phyloP scores from a whole-genome alignment of 2,113 vertebrate species.

The Miniopterus natalensis region DNA sequence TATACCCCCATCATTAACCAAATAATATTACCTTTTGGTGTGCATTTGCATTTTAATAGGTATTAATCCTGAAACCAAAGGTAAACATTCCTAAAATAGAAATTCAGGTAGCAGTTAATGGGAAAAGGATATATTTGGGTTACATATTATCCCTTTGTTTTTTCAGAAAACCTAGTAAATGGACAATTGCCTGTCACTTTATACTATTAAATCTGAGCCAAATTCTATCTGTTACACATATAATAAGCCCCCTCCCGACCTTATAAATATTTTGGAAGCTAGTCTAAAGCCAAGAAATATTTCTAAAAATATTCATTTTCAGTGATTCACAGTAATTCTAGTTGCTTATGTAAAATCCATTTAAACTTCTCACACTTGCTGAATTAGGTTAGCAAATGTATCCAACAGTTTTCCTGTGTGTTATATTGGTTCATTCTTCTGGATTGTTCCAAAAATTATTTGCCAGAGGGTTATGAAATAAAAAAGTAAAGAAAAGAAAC shows the following conservation, averaged over 20 bases:
- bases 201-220: slow-evolving; percentile 47
- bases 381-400: slow-evolving; percentile 41
- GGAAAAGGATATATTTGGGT: not conserved
- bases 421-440: slow-evolving; percentile 12
- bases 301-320: slow-evolving; percentile 52
- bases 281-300: slow-evolving; percentile 35
- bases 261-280: slow-evolving; percentile 60
- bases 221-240: slow-evolving; percentile 14
- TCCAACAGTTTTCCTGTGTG: not conserved
- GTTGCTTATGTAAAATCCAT: slow-evolving; percentile 58
- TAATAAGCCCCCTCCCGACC: not conserved
- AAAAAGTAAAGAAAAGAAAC: not conserved
- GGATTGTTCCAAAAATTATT: slow-evolving; percentile 23
- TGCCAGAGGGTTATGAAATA: slow-evolving; percentile 40
- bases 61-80: slow-evolving; percentile 56
- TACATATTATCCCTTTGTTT: not conserved
- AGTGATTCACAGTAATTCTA: slow-evolving; percentile 8
- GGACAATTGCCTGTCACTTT: not conserved
- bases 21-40: slow-evolving; percentile 48
- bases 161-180: slow-evolving; percentile 50
- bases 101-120: slow-evolving; percentile 55
- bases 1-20: slow-evolving; percentile 24
- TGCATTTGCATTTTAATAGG: slow-evolving; percentile 69
- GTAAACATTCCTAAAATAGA: slow-evolving; percentile 58
- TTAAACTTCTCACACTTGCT: slow-evolving; percentile 33